Evolutionary conservation across 2,888 invertebrate genomes (phyloP).

Genomic region (Eledone cirrhosa): DNA sequence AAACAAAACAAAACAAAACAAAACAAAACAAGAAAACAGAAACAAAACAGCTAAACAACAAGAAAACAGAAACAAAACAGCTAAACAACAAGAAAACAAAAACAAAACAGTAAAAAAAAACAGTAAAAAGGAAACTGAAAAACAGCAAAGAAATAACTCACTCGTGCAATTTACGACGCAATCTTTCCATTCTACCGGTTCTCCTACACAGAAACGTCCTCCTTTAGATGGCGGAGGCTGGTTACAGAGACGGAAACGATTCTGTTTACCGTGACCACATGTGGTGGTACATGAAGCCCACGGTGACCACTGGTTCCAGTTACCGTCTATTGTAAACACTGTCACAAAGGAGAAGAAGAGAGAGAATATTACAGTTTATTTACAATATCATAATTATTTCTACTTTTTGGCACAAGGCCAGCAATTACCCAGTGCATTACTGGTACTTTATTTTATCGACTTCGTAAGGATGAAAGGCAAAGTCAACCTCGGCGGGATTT

Average conservation of each 20-base stretch:
- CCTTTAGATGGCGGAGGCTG: slow-evolving; percentile 88
- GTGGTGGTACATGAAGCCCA: slow-evolving; percentile 84
- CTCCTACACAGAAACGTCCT: slow-evolving; percentile 79
- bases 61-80: neutral
- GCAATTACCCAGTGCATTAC: no score
- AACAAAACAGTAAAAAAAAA: neutral
- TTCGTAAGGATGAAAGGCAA: no score
- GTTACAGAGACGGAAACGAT: slow-evolving; percentile 87
- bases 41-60: neutral
- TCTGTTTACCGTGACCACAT: slow-evolving; percentile 80
- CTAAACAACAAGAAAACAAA: neutral
- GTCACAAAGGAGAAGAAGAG: slow-evolving; percentile 32
- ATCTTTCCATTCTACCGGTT: slow-evolving; percentile 47
- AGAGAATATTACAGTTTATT: neutral
- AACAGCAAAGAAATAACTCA: slow-evolving; percentile 30
- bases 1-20: no score
- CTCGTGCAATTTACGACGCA: slow-evolving; percentile 51
- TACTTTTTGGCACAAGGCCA: no score
- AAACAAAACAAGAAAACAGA: no score
- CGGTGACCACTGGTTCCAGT: slow-evolving; percentile 81
- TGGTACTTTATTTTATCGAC: no score
- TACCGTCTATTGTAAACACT: slow-evolving; percentile 68
- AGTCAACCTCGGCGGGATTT: no score
- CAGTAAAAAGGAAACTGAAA: neutral
- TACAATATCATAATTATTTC: neutral